Evolutionary conservation across 2,797 vertebrate species (phyloP).

Genomic region (Neopelma chrysocephalum): DNA sequence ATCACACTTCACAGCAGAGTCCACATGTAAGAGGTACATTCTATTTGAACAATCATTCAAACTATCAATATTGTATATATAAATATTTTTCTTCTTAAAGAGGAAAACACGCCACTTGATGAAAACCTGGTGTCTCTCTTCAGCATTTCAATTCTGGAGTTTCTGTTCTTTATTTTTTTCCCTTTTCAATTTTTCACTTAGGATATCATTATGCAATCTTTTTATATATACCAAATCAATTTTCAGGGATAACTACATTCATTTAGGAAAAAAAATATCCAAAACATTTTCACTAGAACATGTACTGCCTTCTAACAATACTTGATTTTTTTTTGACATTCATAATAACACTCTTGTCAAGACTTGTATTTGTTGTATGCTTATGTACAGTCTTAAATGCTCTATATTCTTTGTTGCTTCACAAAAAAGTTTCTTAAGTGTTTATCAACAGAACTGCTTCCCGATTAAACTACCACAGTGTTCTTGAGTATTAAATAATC

Average conservation of each 20-base stretch:
- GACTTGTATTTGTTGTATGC: background rate
- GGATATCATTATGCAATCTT: background rate
- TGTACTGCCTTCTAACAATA: background rate
- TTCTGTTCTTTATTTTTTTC: background rate
- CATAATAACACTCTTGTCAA: background rate
- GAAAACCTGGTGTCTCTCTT: background rate
- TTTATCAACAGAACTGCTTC: background rate
- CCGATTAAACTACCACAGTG: background rate
- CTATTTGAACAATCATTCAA: background rate
- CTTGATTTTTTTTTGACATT: background rate
- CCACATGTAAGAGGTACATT: rapidly evolving
- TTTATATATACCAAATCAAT: background rate
- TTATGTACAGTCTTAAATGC: background rate
- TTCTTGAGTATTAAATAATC: background rate
- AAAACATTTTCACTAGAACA: background rate
- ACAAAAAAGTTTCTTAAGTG: background rate
- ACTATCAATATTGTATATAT: background rate
- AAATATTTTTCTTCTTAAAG: background rate
- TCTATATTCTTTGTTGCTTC: background rate
- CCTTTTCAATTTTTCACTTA: background rate
- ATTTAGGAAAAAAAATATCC: background rate
- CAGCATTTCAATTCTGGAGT: background rate
- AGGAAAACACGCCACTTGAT: background rate
- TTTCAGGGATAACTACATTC: background rate
- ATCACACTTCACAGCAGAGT: background rate